Conservation (phyloP, 2,888 invertebrate genomes). For the Steinernema scapterisci region DNA sequence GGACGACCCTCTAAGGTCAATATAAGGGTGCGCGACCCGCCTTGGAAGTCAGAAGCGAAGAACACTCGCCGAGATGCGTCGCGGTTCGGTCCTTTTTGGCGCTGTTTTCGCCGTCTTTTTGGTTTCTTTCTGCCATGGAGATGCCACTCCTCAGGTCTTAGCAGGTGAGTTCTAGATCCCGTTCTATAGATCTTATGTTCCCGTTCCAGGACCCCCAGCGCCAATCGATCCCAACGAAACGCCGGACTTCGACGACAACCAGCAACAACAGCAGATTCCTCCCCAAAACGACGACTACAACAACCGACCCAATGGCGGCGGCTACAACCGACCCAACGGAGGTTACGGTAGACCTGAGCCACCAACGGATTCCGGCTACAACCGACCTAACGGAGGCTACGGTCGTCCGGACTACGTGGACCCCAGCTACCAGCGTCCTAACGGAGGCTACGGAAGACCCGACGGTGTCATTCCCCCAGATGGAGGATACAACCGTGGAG, state of each 20-base stretch:
- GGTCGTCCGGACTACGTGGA: background rate
- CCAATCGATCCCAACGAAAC: background rate
- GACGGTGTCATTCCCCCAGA: background rate
- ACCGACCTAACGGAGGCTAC: slow-evolving; percentile 22
- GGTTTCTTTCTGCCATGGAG: background rate
- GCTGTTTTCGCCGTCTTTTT: slow-evolving; percentile 6
- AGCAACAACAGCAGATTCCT: slow-evolving; percentile 9
- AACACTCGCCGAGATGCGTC: background rate
- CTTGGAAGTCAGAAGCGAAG: background rate
- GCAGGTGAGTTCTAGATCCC: background rate
- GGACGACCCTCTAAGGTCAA: slow-evolving; percentile 22
- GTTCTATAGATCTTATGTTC: background rate
- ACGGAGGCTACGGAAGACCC: slow-evolving; percentile 2
- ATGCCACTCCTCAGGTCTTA: background rate
- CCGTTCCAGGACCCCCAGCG: background rate
- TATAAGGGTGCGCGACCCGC: slow-evolving; percentile 19
- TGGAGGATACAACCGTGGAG: background rate
- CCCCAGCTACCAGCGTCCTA: slow-evolving; percentile 12
- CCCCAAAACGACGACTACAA: slow-evolving; percentile 23
- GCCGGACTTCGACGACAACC: background rate
- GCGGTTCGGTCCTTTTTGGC: background rate
- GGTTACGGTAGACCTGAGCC: slow-evolving; percentile 18
- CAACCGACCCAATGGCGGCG: background rate
- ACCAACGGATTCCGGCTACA: background rate
- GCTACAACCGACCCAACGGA: background rate